Percentiles rank a stretch among this genome's conserved stretches.
Conservation (phyloP, 2,888 invertebrate genomes). For the Folsomia candida region DNA sequence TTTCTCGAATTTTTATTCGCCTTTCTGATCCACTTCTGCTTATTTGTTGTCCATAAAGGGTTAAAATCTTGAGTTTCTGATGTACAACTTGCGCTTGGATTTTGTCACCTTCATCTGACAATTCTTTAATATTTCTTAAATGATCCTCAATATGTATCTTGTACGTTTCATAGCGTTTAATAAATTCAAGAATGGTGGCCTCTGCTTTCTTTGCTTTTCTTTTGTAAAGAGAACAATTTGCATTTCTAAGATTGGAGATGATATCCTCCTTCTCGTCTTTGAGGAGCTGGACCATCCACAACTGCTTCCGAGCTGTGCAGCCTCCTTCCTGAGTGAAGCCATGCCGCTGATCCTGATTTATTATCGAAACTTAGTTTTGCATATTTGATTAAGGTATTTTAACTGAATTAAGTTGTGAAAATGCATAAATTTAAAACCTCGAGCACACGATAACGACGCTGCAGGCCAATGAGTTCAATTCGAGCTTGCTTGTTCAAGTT, state of each 20-base stretch:
- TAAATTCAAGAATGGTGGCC: constrained; percentile 22
- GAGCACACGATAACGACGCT: constrained; percentile 79
- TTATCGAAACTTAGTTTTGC: no score
- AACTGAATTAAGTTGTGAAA: no score
- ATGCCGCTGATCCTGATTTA: constrained; percentile 70
- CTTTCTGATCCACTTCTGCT: constrained; percentile 23
- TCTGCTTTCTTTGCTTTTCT: constrained; percentile 20
- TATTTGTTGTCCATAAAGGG: constrained; percentile 31
- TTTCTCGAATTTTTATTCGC: constrained; percentile 30
- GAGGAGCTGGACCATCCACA: constrained; percentile 63
- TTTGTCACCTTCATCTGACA: constrained; percentile 42
- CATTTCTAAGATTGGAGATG: constrained; percentile 51
- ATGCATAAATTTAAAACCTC: no score
- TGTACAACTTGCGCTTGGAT: constrained; percentile 38
- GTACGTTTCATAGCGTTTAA: constrained; percentile 31
- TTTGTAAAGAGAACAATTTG: constrained; percentile 3
- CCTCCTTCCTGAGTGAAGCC: constrained; percentile 65
- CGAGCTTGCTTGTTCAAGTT: constrained; percentile 62
- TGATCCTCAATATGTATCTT: constrained; percentile 32
- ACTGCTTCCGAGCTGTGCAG: constrained; percentile 18
- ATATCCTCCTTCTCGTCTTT: constrained; percentile 65
- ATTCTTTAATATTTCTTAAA: constrained; percentile 37
- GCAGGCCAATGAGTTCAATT: constrained; percentile 72
- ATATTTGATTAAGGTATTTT: no score
- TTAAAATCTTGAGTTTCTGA: constrained; percentile 38